Evolutionary conservation across 2,888 invertebrate genomes (phyloP).

Genomic region (Coremacera marginata): DNA sequence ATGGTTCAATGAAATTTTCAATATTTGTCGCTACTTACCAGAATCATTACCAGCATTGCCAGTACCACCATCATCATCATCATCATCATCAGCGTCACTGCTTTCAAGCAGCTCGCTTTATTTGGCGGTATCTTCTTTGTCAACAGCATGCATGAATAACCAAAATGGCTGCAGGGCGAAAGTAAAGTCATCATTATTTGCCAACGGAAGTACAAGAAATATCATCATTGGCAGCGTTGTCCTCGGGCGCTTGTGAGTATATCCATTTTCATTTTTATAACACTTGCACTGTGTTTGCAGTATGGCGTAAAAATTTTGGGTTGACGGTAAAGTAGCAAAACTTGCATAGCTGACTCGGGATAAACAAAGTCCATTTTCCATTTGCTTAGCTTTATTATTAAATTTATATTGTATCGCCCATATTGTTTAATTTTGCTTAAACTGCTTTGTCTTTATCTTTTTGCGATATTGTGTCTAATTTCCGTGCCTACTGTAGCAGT

Average conservation of each 20-base stretch:
- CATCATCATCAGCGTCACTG: background rate
- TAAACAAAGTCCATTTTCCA: too few relatives aligned
- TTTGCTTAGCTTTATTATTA: too few relatives aligned
- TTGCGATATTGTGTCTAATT: too few relatives aligned
- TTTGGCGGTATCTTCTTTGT: background rate
- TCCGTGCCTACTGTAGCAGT: too few relatives aligned
- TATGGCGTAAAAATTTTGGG: too few relatives aligned
- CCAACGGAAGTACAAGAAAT: slow-evolving; percentile 13
- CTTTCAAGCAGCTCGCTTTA: background rate
- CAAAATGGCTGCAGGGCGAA: background rate
- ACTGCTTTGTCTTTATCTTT: too few relatives aligned
- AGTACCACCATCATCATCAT: background rate
- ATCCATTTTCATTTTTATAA: slow-evolving; percentile 10
- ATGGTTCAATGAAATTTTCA: background rate
- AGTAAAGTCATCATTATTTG: slow-evolving; percentile 7
- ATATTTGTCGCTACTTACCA: slow-evolving; percentile 11
- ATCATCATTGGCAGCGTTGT: slow-evolving; percentile 2
- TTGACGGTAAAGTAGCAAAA: too few relatives aligned
- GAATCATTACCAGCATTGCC: background rate
- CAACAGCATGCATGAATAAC: slow-evolving; percentile 1
- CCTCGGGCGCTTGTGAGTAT: background rate
- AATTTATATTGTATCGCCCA: too few relatives aligned
- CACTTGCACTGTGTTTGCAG: background rate
- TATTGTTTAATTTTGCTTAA: too few relatives aligned
- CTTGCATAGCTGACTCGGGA: too few relatives aligned